Evolutionary conservation across 2,797 vertebrate genomes (phyloP).

Genomic region (Perodicticus potto): DNA sequence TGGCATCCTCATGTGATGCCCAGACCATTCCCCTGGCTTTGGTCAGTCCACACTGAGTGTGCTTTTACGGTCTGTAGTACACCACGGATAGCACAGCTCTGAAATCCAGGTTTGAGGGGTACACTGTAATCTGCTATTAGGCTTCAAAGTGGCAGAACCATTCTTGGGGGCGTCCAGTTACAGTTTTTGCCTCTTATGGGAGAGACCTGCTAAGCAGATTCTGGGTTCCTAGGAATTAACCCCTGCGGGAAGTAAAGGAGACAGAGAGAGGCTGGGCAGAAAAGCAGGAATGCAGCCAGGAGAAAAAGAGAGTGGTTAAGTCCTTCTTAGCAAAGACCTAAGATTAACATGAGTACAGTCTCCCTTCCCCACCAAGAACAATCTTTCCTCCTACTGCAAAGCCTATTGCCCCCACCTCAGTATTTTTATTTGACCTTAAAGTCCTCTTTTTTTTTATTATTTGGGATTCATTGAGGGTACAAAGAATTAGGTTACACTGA

Average conservation of each 20-base stretch:
- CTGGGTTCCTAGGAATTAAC: not conserved
- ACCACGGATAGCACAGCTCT: not conserved
- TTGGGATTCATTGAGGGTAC: too few species aligned
- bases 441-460: not conserved
- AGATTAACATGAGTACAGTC: fast-evolving
- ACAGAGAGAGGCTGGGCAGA: not conserved
- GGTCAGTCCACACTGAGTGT: not conserved
- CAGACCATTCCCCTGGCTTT: not conserved
- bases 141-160: not conserved
- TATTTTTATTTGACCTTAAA: not conserved
- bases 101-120: not conserved
- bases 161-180: not conserved
- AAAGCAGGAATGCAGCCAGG: not conserved
- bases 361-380: not conserved
- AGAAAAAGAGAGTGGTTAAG: not conserved
- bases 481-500: too few species aligned
- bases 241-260: not conserved
- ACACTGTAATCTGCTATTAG: not conserved
- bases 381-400: not conserved
- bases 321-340: not conserved
- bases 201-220: not conserved
- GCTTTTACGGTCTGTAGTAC: not conserved
- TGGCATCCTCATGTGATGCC: not conserved
- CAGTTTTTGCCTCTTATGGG: not conserved
- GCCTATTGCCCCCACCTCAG: fast-evolving